Base-by-base conservation (phyloP, 92 coral and sea anemone genomes). In the Phenganax marumi region DNA sequence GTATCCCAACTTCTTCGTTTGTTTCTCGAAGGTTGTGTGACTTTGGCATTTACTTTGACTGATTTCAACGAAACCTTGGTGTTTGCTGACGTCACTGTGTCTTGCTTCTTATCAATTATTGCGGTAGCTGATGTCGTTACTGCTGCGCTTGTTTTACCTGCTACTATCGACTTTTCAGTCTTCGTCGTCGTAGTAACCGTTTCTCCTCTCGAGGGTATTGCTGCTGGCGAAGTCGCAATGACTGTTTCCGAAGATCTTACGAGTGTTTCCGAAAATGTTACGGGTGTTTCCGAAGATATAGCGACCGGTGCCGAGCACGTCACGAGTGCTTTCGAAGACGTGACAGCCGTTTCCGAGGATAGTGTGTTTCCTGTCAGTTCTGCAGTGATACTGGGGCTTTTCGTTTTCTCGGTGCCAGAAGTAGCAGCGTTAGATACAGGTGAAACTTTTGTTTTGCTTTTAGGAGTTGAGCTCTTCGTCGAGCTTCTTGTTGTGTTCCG, bases 1-100 rank as follows among this genome's bases (percentile, higher is more conserved):
- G 86, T 87, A 63, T 94, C 93, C 97, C 93, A 87, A 66, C 71
- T 94, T 51, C 85, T 91, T 76, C 77, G 75, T 57, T 63, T 87
- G 68, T 82, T 85, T 86, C 85, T 84, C 81, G 64, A 10, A 6
- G 64, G 50, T 39, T 52, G 65, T 1, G 66, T 49, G 46, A 54
- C 65, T 11, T 55, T 75, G 51, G 47, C 12, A 12, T 21, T 55
- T 75, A 65, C 50, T 46, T 75, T 75, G 50, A 22, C 26, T 18
- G 47, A 26, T 16, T 22, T 75, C 6, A 13, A 3, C 2, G 66
- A 75, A 2, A 49, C 19, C 53, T 54, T 75, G 50, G n/a, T 75
- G 19, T 11, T 54, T 2, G 6, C 24, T 12, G 50, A 11, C 7
- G 33, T 70, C 9, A 19, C 10, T 13, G 6, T 52, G 4, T 46